Base-by-base conservation (phyloP, 2,797 vertebrate species). In the Enteromius paludinosus region DNA sequence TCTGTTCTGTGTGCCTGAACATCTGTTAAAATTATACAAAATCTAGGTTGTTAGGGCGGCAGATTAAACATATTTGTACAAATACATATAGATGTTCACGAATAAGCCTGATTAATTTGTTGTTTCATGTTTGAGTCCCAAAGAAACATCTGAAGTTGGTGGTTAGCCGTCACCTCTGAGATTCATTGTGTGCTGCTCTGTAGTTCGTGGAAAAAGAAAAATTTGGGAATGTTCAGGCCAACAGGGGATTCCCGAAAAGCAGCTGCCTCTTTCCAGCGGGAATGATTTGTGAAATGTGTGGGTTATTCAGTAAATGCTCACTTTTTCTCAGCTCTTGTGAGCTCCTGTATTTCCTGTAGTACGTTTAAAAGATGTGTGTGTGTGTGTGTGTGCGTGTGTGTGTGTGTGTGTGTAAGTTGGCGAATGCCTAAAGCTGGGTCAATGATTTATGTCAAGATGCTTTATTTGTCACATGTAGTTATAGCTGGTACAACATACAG, bases 261-360 rank as follows among this genome's bases (percentile, higher is more conserved):
- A 93, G 93, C 92, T 94, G 92, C 83, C 91, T 91, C 91, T 86
- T 79, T 89, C 90, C 84, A 25, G 81, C 69, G 80, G 89, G 92
- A 92, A 91, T 89, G 85, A 91, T 92, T 90, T 92, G 91, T 91
- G 90, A 94, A 94, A 93, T 90, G 85, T 94, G 90, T 92, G 91
- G 89, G 91, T 91, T 92, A 85, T 82, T 87, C 83, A 68, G 64
- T 84, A 90, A 72, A 73, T 88, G 54, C 80, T 72, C 62, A 15
- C 25, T 59, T 61, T 47, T 80, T 77, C 77, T 82, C 62, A 85
- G 74, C 35, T 41, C 86, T 79, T 86, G 71, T 88, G 91, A 92
- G 91, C 91, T 92, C 87, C 89, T 68, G 25, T 49, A 83, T 90
- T 95, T 94, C 93, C 94, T 94, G 93, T 93, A 89, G 90, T 90